Evolutionary conservation across 2,113 vertebrate species (phyloP).

Genomic region (Clarias macrocephalus): DNA sequence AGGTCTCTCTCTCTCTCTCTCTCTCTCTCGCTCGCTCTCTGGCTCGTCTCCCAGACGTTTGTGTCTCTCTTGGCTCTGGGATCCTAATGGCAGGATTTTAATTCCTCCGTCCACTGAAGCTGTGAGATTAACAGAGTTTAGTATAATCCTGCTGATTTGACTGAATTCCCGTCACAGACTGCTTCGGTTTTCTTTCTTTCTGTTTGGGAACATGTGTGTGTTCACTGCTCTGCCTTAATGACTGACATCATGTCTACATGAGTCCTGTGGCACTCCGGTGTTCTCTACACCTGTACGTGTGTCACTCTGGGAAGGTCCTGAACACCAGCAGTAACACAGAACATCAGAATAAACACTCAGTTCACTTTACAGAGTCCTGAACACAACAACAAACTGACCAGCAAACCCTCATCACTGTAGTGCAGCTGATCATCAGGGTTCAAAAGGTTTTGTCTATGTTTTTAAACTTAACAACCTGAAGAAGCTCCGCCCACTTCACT

Average conservation of each 20-base stretch:
- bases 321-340: too few species aligned
- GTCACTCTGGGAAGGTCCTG: too few species aligned
- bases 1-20: not conserved
- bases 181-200: not conserved
- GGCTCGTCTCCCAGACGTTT: conserved; percentile 49
- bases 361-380: too few species aligned
- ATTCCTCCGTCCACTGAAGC: conserved; percentile 31
- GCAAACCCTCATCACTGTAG: too few species aligned
- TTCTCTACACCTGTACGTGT: too few species aligned
- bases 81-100: conserved; percentile 54
- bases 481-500: not conserved
- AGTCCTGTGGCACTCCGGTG: too few species aligned
- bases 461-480: not conserved
- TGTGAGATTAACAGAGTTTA: conserved; percentile 40
- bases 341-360: too few species aligned
- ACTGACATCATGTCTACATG: too few species aligned
- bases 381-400: too few species aligned
- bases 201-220: not conserved
- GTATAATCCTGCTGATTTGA: conserved; percentile 37
- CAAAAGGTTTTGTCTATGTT: too few species aligned
- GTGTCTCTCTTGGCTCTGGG: conserved; percentile 37
- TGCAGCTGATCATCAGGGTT: too few species aligned
- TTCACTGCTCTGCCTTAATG: too few species aligned
- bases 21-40: conserved; percentile 14
- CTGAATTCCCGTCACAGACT: conserved; percentile 19